These are phyloP conservation scores for Psix sp. DNA, from an alignment of 1,140 invertebrate species.

Conservation along the genomic window DNA sequence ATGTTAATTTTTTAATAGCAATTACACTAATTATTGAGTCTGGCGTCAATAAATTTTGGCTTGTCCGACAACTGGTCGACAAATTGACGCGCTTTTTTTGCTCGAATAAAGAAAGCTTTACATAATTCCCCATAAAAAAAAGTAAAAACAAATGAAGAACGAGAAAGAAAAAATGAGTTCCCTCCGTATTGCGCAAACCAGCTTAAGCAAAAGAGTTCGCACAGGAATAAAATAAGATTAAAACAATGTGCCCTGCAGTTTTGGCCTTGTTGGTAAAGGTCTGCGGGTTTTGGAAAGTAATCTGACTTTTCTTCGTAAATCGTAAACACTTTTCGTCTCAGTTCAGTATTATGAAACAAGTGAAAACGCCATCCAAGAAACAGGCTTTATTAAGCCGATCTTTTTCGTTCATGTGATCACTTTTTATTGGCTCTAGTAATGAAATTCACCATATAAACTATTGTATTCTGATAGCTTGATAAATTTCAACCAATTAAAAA, in stretches of 20 bases:
- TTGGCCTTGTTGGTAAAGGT: constrained; percentile 1
- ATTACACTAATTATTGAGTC: too few relatives aligned
- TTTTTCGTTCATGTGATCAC: not conserved
- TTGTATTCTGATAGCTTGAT: too few relatives aligned
- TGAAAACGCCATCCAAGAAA: constrained; percentile 12
- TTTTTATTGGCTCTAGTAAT: too few relatives aligned
- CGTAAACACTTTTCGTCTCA: constrained; percentile 7
- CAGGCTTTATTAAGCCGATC: constrained; percentile 4
- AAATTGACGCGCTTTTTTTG: not conserved
- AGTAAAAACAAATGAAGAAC: not conserved
- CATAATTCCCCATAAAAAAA: constrained; percentile 17
- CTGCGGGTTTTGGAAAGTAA: constrained; percentile 23
- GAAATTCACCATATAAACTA: too few relatives aligned
- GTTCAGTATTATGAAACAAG: constrained; percentile 28
- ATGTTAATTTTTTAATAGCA: too few relatives aligned
- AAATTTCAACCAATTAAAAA: too few relatives aligned
- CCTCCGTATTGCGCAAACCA: constrained; percentile 3
- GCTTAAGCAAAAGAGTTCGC: not conserved
- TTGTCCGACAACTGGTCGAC: constrained; percentile 2
- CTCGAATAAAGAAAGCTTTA: constrained; percentile 27
- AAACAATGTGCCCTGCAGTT: constrained; percentile 38
- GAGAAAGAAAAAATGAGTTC: not conserved
- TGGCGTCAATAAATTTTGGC: constrained; percentile 24
- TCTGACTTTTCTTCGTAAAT: constrained; percentile 18
- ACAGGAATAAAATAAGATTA: constrained; percentile 13